Evolutionary conservation across 2,888 invertebrate genomes (phyloP).

Genomic region (Liodrosophila aerea): DNA sequence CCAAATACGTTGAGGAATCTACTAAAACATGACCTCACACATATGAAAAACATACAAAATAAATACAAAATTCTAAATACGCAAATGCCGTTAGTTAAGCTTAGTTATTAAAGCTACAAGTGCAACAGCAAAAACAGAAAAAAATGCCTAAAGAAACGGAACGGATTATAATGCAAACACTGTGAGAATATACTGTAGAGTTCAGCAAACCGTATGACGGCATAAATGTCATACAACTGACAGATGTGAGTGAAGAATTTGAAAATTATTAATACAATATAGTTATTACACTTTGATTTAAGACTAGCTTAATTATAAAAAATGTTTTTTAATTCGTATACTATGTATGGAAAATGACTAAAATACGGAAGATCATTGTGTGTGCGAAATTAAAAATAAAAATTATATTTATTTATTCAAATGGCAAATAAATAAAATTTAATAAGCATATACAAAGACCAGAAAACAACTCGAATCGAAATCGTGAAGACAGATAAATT

Average conservation of each 20-base stretch:
- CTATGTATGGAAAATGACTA: background rate
- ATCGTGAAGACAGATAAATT: slow-evolving; percentile 46
- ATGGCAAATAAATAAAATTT: slow-evolving; percentile 55
- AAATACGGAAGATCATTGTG: too few relatives aligned
- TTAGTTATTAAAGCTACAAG: slow-evolving; percentile 35
- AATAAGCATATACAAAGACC: slow-evolving; percentile 23
- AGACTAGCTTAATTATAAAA: slow-evolving; percentile 28
- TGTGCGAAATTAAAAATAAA: slow-evolving; percentile 35
- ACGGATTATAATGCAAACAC: slow-evolving; percentile 38
- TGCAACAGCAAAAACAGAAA: slow-evolving; percentile 11
- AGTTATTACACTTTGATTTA: slow-evolving; percentile 32
- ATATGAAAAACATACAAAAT: background rate
- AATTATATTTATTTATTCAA: slow-evolving; percentile 43
- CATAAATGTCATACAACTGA: slow-evolving; percentile 28
- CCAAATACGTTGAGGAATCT: slow-evolving; percentile 32
- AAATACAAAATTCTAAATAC: slow-evolving; percentile 55
- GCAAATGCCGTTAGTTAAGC: slow-evolving; percentile 53
- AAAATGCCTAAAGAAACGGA: slow-evolving; percentile 39
- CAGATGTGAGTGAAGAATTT: background rate
- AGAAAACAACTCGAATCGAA: slow-evolving; percentile 4
- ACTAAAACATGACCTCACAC: slow-evolving; percentile 54
- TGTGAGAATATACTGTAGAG: slow-evolving; percentile 38
- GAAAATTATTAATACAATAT: slow-evolving; percentile 18
- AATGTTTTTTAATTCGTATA: background rate
- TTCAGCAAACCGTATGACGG: slow-evolving; percentile 42